A percentile compares a stretch with the other conserved stretches of the same genome.
These are phyloP conservation scores for Sander vitreus DNA, from an alignment of 2,113 vertebrate genomes.

Conservation along the genomic window DNA sequence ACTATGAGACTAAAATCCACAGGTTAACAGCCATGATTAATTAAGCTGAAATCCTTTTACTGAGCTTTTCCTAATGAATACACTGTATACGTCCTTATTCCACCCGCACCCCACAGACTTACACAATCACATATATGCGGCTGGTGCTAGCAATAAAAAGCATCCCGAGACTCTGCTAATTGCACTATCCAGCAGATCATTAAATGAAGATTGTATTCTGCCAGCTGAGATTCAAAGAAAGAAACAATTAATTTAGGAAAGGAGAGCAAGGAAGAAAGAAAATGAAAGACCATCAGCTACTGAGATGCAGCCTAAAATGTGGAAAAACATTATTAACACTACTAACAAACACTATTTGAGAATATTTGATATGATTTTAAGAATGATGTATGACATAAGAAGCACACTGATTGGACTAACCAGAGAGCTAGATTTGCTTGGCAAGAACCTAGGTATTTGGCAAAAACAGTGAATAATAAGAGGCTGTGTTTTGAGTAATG, in stretches of 20 bases:
- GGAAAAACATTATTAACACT: too few species aligned
- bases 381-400: too few species aligned
- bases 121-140: neutral
- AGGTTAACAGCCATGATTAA: slow-evolving; percentile 31
- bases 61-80: slow-evolving; percentile 15
- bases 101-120: neutral
- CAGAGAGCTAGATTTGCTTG: neutral
- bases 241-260: slow-evolving; percentile 26
- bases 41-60: slow-evolving; percentile 30
- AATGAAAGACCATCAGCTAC: neutral
- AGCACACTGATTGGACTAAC: neutral
- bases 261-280: neutral
- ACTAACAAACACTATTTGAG: too few species aligned
- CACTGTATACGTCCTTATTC: neutral
- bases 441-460: neutral
- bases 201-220: slow-evolving; percentile 63
- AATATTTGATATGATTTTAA: neutral
- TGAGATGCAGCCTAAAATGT: neutral
- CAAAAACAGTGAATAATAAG: neutral
- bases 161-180: slow-evolving; percentile 55
- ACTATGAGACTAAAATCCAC: slow-evolving; percentile 10
- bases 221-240: slow-evolving; percentile 52
- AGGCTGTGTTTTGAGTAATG: neutral
- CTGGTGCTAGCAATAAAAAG: slow-evolving; percentile 38
- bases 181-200: slow-evolving; percentile 58